These are phyloP conservation scores for Ibycter americanus DNA, from an alignment of 2,797 vertebrate species.

Conservation along the genomic window DNA sequence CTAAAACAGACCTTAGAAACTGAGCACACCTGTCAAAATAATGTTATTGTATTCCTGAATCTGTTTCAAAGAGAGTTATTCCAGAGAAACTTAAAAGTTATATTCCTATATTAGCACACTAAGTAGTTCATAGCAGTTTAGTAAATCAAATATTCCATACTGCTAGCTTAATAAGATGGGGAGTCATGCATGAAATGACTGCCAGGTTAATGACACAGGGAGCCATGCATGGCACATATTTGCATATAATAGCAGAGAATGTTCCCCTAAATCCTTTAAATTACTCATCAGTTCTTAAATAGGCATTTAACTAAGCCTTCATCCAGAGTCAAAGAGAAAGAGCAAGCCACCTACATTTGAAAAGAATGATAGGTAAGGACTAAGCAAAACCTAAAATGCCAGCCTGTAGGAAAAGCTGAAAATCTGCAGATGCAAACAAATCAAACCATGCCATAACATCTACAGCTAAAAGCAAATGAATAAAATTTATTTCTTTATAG, in stretches of 20 bases:
- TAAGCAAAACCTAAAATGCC: conserved; percentile 43
- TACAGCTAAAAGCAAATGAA: not conserved
- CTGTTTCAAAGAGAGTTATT: conserved; percentile 70
- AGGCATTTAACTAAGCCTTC: conserved; percentile 78
- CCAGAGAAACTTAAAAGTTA: conserved; percentile 75
- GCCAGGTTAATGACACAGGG: conserved; percentile 81
- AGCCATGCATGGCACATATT: conserved; percentile 75
- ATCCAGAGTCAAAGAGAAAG: conserved; percentile 59
- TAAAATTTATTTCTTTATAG: not conserved
- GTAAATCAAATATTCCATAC: conserved; percentile 85
- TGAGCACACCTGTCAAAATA: conserved; percentile 75
- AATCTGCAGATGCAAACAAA: not conserved
- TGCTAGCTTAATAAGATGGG: conserved; percentile 82
- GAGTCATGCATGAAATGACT: conserved; percentile 82
- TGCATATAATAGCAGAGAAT: conserved; percentile 80
- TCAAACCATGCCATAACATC: not conserved
- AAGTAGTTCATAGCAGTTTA: conserved; percentile 76
- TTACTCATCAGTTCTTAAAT: conserved; percentile 81
- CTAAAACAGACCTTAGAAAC: conserved; percentile 71
- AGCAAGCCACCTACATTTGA: conserved; percentile 35
- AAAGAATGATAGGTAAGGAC: not conserved
- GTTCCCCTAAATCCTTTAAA: conserved; percentile 81
- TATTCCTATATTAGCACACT: conserved; percentile 74
- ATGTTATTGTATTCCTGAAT: conserved; percentile 66
- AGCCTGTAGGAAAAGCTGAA: not conserved